Evolutionary conservation across 2,113 vertebrate genomes (phyloP), one percentile per base, ranked within the genome.

Genomic region (Pomatostomus ruficeps): DNA sequence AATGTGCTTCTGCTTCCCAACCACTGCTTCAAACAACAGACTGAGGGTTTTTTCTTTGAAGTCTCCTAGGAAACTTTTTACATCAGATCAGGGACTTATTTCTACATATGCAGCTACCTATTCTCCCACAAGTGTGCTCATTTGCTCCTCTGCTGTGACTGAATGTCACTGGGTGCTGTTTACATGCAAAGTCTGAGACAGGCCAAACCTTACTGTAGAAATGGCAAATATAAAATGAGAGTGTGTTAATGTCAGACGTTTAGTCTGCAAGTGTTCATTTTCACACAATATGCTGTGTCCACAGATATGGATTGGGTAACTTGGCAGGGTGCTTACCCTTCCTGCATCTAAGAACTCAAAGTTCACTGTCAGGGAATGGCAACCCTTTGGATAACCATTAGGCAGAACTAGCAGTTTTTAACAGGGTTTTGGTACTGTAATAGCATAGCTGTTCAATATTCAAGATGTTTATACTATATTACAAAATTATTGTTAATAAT

Each of bases 161-260:
- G 23, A 24, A 1, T 13, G 12, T n/a, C 49, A 1, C 35, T 29
- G 40, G 28, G 4, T 26, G 31, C 48, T 75, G 31, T 48, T 68
- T 2, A 3, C 9, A 7, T 0, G 7, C 6, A 1, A 57, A 49
- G 51, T 29, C 12, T 43, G 72, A 46, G 55, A 20, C 0, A 3
- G 49, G 26, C 40, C 38, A 20, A 58, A 40, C 54, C 12, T 52
- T 6, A 2, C 24, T 11, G 24, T 31, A 11, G 24, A 36, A 74
- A 48, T 31, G 28, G 66, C 58, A 68, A 66, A 63, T 31, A 8
- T 33, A 9, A 19, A 2, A 1, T 2, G 29, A 52, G 57, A 82
- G 14, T 1, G 1, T 52, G 40, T 49, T 57, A 20, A 25, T 55
- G 28, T 55, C n/a, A 57, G 19, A 26, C 0, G 0, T 51, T 68